Base-by-base conservation (phyloP, 2,113 vertebrate genomes). In the Ceuthmochares aereus region DNA sequence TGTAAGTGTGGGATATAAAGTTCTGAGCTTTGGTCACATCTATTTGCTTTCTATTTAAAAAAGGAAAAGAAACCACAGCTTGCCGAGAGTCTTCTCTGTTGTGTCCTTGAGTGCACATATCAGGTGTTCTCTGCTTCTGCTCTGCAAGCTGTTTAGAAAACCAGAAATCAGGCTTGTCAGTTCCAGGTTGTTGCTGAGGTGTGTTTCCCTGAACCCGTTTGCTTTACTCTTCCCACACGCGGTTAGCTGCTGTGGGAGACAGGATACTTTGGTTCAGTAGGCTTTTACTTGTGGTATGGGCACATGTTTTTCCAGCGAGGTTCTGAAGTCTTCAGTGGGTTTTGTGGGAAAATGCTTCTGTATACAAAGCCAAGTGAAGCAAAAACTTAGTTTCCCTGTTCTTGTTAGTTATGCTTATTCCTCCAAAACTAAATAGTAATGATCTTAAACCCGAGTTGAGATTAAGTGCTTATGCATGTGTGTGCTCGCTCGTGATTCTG, bases 401-500 rank as follows among this genome's bases (percentile, higher is more conserved):
- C 81, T 66, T 89, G 74, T 72, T 81, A 89, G 68, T 78, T 84
- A 40, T 18, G 72, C 32, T 80, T 89, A 49, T 29, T 95, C 36
- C n/a, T 91, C 36, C 81, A 49, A 87, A 84, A 93, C 62, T 58
- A 92, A 73, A 55, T 52, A 89, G 26, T 68, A 91, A 58, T 32
- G 43, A n/a, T 94, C 66, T 91, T 84, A 82, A 92, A 75, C 58
- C 43, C 32, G 56, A 74, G 30, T 32, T 73, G 70, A 82, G 64
- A 89, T 76, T 73, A 89, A 85, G 63, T 51, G 37, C 55, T 84
- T 92, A 43, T 87, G 83, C 56, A 55, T 88, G 56, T 83, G 45
- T 95, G 68, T 89, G 74, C 78, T 58, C 72, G 67, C 96, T 96
- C 72, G 75, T 95, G 93, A 91, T 95, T 87, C 91, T 96, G 78